Percentiles rank a stretch among this genome's conserved stretches.
Conservation (phyloP, 2,888 invertebrate genomes). For the Orchesella flavescens region DNA sequence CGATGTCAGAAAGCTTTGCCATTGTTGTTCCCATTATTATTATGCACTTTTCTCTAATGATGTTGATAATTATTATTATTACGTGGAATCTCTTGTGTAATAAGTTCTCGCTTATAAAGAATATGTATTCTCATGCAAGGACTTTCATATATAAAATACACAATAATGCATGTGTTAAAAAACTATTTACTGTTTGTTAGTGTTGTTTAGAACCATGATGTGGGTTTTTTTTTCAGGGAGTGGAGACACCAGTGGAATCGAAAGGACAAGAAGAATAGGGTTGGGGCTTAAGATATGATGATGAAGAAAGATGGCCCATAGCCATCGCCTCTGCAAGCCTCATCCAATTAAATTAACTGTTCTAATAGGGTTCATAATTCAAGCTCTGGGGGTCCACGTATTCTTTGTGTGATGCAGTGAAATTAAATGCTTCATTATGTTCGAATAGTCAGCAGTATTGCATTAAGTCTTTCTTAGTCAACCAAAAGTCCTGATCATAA, state of each 20-base stretch:
- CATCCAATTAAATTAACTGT: conserved; percentile 63
- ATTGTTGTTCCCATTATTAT: conserved; percentile 22
- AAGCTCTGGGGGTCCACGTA: conserved; percentile 57
- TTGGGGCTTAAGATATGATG: conserved; percentile 42
- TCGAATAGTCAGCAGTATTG: conserved; percentile 55
- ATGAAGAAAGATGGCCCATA: conserved; percentile 62
- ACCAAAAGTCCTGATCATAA: conserved; percentile 34
- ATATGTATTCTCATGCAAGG: background rate
- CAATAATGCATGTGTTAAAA: too few species aligned
- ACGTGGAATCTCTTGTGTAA: conserved; percentile 12
- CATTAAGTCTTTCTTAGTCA: conserved; percentile 25
- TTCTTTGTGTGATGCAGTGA: conserved; percentile 55
- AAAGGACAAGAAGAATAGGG: conserved; percentile 39
- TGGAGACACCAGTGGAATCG: conserved; percentile 20
- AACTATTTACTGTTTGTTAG: conserved; percentile 13
- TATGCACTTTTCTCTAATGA: conserved; percentile 26
- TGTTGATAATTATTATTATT: conserved; percentile 56
- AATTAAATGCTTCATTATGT: conserved; percentile 63
- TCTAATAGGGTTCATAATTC: conserved; percentile 61
- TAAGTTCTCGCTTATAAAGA: background rate
- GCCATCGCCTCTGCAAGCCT: conserved; percentile 60
- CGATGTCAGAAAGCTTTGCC: conserved; percentile 3
- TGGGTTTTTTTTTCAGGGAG: conserved; percentile 46
- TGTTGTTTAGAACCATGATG: conserved; percentile 25
- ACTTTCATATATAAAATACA: background rate